Evolutionary conservation across 2,888 invertebrate species (phyloP).

Genomic region (Hyles lineata): DNA sequence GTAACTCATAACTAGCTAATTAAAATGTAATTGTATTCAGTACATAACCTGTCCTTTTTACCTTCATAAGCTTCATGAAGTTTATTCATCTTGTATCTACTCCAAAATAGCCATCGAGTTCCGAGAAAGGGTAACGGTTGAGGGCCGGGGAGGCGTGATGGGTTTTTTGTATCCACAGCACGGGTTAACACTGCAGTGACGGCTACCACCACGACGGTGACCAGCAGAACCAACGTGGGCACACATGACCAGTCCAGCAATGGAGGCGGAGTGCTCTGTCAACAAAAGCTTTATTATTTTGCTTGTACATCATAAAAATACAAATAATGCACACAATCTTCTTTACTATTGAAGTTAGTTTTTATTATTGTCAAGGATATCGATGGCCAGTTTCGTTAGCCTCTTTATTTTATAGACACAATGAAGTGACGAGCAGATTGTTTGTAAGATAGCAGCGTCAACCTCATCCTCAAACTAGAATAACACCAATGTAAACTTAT

Average conservation of each 20-base stretch:
- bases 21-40: no score
- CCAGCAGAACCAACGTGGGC: constrained; percentile 70
- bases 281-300: constrained; percentile 34
- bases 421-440: no score
- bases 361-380: no score
- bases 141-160: constrained; percentile 88
- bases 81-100: constrained; percentile 88
- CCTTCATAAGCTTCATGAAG: constrained; percentile 92
- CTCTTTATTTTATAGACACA: no score
- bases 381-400: no score
- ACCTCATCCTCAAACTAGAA: no score
- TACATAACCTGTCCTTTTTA: constrained; percentile 55
- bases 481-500: no score
- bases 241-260: constrained; percentile 76
- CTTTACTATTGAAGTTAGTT: no score
- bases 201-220: constrained; percentile 62
- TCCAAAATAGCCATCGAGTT: constrained; percentile 91
- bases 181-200: constrained; percentile 63
- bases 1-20: no score
- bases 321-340: no score
- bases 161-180: constrained; percentile 56
- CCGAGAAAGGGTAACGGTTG: constrained; percentile 89
- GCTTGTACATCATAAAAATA: no score
- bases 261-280: constrained; percentile 68
- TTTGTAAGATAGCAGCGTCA: no score